Evolutionary conservation across 2,888 invertebrate genomes (phyloP).

Genomic region (Marasmarcha lunaedactyla): DNA sequence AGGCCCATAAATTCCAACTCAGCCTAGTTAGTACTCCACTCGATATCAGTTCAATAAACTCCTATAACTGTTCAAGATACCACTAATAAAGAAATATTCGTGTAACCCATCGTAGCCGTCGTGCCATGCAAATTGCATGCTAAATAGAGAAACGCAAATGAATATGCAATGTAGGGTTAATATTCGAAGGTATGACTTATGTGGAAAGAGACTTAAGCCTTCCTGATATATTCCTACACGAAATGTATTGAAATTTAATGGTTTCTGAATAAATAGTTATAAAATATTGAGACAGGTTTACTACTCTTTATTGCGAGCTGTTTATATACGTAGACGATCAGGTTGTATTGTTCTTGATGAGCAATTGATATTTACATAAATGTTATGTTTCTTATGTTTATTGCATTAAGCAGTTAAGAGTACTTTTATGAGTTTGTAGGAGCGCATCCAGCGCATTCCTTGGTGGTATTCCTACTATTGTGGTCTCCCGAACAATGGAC

Average conservation of each 20-base stretch:
- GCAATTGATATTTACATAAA: too few species aligned
- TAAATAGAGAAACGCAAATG: background rate
- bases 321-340: too few species aligned
- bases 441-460: too few species aligned
- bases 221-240: too few species aligned
- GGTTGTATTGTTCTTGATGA: background rate
- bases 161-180: background rate
- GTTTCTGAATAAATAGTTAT: background rate
- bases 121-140: slow-evolving; percentile 1
- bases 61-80: background rate
- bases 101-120: background rate
- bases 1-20: too few species aligned
- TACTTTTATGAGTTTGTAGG: too few species aligned
- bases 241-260: background rate
- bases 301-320: too few species aligned
- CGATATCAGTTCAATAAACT: slow-evolving; percentile 5
- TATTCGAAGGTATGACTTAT: too few species aligned
- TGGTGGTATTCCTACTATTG: background rate
- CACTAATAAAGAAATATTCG: background rate
- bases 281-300: background rate
- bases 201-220: too few species aligned
- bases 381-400: too few species aligned
- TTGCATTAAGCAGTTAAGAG: too few species aligned
- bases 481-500: slow-evolving; percentile 33
- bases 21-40: slow-evolving; percentile 17